Evolutionary conservation across 2,888 invertebrate genomes (phyloP).

Genomic region (Cephus rjabovi): DNA sequence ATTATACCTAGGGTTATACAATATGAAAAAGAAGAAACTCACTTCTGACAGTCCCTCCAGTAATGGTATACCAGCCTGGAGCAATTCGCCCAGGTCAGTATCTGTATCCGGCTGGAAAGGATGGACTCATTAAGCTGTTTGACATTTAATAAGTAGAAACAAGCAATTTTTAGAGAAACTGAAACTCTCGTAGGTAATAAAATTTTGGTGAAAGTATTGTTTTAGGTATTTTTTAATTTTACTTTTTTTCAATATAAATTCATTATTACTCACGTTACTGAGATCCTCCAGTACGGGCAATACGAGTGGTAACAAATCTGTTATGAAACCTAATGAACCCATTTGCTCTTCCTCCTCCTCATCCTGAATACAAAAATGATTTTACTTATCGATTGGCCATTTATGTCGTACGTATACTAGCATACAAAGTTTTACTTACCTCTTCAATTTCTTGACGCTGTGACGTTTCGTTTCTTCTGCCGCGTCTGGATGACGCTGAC

Average conservation of each 20-base stretch:
- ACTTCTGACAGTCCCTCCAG: constrained; percentile 58
- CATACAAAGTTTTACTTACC: not conserved
- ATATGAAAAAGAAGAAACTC: constrained; percentile 16
- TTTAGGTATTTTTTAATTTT: not conserved
- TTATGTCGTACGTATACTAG: no score
- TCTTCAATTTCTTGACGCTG: constrained; percentile 41
- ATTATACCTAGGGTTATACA: not conserved
- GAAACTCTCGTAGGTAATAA: not conserved
- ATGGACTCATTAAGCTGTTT: not conserved
- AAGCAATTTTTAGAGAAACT: not conserved
- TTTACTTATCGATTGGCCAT: not conserved
- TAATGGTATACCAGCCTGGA: constrained; percentile 53
- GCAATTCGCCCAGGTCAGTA: constrained; percentile 51
- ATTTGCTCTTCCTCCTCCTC: constrained; percentile 38
- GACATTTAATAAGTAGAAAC: not conserved
- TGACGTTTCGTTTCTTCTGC: constrained; percentile 35
- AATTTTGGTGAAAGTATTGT: not conserved
- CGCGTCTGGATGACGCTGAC: constrained; percentile 21
- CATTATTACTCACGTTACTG: constrained; percentile 53
- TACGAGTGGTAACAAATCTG: constrained; percentile 54
- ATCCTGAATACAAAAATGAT: constrained; percentile 12
- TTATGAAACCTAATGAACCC: constrained; percentile 54
- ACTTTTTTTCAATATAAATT: not conserved
- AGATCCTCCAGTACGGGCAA: constrained; percentile 60
- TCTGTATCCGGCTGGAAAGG: constrained; percentile 54